Conservation (phyloP, 2,113 vertebrate species). For the Athene cunicularia region DNA sequence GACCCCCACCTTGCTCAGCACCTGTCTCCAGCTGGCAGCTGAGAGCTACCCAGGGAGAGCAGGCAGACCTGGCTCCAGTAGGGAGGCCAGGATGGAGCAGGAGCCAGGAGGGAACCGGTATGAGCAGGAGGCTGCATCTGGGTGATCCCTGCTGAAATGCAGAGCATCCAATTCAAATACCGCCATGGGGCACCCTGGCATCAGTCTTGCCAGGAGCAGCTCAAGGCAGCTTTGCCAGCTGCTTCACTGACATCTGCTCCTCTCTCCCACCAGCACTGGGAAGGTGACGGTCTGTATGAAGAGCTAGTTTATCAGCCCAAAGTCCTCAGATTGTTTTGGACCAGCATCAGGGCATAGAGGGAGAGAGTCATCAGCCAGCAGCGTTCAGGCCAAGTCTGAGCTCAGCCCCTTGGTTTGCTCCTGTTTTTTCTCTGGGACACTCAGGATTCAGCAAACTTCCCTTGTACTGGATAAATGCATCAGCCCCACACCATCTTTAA, state of each 20-base stretch:
- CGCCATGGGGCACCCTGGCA: not conserved
- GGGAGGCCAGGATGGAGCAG: not conserved
- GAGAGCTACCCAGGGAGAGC: not conserved
- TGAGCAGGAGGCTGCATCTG: not conserved
- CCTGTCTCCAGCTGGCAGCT: not conserved
- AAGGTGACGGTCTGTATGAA: not conserved
- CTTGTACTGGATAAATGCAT: not conserved
- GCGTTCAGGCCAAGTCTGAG: not conserved
- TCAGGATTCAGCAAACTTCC: not conserved
- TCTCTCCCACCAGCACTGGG: fast-evolving
- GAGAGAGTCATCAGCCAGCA: not conserved
- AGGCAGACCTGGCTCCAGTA: not conserved
- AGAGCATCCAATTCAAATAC: fast-evolving
- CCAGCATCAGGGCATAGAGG: fast-evolving
- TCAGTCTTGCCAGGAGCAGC: not conserved
- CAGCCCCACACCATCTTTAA: not conserved
- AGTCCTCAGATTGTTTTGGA: not conserved
- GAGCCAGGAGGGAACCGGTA: not conserved
- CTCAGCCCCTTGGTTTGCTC: not conserved
- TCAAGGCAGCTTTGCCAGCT: not conserved
- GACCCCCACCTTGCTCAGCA: not conserved
- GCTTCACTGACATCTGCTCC: not conserved
- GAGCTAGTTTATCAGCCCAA: not conserved
- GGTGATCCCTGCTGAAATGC: not conserved
- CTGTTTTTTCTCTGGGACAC: not conserved